These are phyloP conservation scores for Mesoligia furuncula DNA, from an alignment of 2,888 invertebrate genomes.

Conservation along the genomic window DNA sequence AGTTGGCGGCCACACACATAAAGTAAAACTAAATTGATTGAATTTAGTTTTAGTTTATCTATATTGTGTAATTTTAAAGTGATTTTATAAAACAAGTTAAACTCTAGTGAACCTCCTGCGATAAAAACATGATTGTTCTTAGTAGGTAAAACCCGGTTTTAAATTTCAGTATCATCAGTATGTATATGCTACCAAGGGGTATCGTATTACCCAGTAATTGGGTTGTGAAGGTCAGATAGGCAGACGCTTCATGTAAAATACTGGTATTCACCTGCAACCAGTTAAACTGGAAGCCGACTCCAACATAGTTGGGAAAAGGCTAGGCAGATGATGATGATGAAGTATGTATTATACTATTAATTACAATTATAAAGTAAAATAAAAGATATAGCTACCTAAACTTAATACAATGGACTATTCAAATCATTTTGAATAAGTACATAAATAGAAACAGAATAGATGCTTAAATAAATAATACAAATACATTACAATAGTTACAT, in stretches of 20 bases:
- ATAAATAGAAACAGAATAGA: background rate
- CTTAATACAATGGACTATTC: too few species aligned
- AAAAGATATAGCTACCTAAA: background rate
- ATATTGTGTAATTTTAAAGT: background rate
- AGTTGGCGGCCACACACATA: too few species aligned
- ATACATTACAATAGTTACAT: background rate
- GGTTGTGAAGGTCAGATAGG: too few species aligned
- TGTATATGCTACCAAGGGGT: too few species aligned
- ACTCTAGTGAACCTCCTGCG: background rate
- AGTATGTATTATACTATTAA: background rate
- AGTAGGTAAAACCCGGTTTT: background rate
- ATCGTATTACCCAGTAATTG: too few species aligned
- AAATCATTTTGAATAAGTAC: background rate
- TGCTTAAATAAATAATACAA: background rate
- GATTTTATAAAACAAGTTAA: background rate
- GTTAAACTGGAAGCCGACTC: too few species aligned
- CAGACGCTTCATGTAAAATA: too few species aligned
- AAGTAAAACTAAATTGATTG: too few species aligned
- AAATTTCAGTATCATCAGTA: background rate
- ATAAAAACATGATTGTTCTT: background rate
- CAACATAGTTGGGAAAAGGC: too few species aligned
- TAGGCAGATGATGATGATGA: too few species aligned
- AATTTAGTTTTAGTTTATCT: background rate
- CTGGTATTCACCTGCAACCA: too few species aligned
- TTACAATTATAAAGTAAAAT: too few species aligned